Evolutionary conservation across 2,797 vertebrate genomes (phyloP).

Genomic region (Pagetopsis macropterus): DNA sequence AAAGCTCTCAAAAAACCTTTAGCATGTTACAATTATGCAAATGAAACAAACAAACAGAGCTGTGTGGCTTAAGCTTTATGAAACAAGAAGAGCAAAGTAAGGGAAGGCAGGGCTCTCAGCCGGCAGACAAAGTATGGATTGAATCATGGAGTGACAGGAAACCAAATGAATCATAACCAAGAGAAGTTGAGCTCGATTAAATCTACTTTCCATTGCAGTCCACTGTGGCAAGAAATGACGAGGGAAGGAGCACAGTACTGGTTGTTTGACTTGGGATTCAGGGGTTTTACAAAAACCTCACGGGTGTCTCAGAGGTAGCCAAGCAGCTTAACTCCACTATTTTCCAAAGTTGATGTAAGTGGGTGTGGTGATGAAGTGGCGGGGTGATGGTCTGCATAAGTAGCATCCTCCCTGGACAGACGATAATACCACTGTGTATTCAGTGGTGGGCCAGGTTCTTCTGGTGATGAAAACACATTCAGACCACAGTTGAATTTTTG

Average conservation of each 20-base stretch:
- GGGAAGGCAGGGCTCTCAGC: slow-evolving; percentile 34
- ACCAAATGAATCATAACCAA: slow-evolving; percentile 49
- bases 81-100: slow-evolving; percentile 50
- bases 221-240: slow-evolving; percentile 21
- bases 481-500: slow-evolving; percentile 42
- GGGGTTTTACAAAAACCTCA: slow-evolving; percentile 44
- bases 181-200: slow-evolving; percentile 47
- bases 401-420: slow-evolving; percentile 46
- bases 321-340: slow-evolving; percentile 44
- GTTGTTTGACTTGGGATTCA: slow-evolving; percentile 44
- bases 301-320: slow-evolving; percentile 39
- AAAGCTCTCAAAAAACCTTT: slow-evolving; percentile 53
- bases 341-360: slow-evolving; percentile 66
- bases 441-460: slow-evolving; percentile 34
- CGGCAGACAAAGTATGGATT: slow-evolving; percentile 35
- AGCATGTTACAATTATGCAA: slow-evolving; percentile 67
- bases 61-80: slow-evolving; percentile 57
- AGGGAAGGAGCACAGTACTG: slow-evolving; percentile 40
- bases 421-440: slow-evolving; percentile 57
- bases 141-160: slow-evolving; percentile 46
- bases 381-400: slow-evolving; percentile 52
- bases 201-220: slow-evolving; percentile 48
- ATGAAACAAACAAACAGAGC: slow-evolving; percentile 66
- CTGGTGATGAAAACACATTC: slow-evolving; percentile 56
- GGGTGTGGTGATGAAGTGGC: slow-evolving; percentile 59